These are phyloP conservation scores for Anguilla japonica DNA, from an alignment of 2,113 vertebrate genomes.

Conservation along the genomic window DNA sequence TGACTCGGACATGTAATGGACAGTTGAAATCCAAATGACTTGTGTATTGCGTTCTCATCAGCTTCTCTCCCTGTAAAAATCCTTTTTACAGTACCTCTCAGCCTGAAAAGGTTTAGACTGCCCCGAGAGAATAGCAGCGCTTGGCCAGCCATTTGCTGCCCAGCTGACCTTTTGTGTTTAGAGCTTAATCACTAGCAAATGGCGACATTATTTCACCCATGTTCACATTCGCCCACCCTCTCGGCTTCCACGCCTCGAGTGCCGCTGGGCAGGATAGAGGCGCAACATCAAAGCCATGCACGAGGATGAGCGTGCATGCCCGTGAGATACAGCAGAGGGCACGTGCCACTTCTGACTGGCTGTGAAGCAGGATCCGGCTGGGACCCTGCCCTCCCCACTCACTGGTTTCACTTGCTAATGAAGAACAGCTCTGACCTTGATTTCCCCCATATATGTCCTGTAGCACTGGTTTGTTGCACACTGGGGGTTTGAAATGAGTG, in stretches of 20 bases:
- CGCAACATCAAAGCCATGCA: neutral
- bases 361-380: too few species aligned
- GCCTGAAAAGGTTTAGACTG: constrained; percentile 77
- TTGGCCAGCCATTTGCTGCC: constrained; percentile 60
- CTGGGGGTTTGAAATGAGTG: too few species aligned
- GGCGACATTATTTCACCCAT: constrained; percentile 92
- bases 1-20: constrained; percentile 70
- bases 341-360: too few species aligned
- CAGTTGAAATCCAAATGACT: constrained; percentile 69
- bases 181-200: constrained; percentile 92
- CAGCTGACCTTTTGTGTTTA: constrained; percentile 76
- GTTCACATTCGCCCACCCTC: neutral
- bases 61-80: constrained; percentile 55
- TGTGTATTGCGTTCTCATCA: constrained; percentile 58
- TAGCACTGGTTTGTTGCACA: too few species aligned
- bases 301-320: constrained; percentile 19
- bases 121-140: constrained; percentile 89
- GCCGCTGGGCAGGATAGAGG: neutral
- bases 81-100: constrained; percentile 71
- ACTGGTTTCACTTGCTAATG: too few species aligned
- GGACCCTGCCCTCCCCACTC: too few species aligned
- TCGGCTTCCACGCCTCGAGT: neutral
- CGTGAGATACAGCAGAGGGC: neutral
- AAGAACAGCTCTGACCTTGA: too few species aligned
- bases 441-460: too few species aligned